Base-by-base conservation (phyloP, 2,888 invertebrate species). In the Athalia circularis region DNA sequence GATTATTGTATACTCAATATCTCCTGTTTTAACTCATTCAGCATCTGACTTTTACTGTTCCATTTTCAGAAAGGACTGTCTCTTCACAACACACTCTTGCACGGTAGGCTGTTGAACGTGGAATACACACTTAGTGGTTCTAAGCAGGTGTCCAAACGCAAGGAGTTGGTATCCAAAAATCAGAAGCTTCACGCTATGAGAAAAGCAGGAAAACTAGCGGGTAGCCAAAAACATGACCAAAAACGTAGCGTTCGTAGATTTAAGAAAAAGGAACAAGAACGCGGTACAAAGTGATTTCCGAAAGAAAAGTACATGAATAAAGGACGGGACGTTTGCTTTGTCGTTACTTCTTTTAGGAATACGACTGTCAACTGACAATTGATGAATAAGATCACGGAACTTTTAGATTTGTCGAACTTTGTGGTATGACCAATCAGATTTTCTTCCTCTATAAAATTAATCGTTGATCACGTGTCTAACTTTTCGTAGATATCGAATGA, bases 1-100 rank as follows among this genome's bases (percentile, higher is more conserved):
- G 29, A 61, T 67, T 13, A 47, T 70, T 13, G 9, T 3, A 13
- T 52, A 54, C 3, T 77, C 11, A 65, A 52, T 64, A 50, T 43
- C 45, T 61, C n/a, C 9, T 29, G 15, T 47, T 50, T 4, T 57
- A 50, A 13, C 45, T 61, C 48, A 67, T 45, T 9, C 3, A 29
- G 7, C 43, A 5, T 11, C n/a, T 5, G 11, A 45, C 9, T 43
- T n/a, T 43, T 64, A 43, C 43, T 64, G 45, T 15, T 64, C 65
- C 78, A 70, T 81, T 90, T 88, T 75, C 87, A 92, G 92, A 92
- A 91, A 90, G 91, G 86, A 67, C 82, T 92, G 3, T 88, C 91
- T 4, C 81, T 92, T 77, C 90, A 92, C 83, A 87, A 91, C 52
- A 87, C 91, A 3, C 84, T 86, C 8, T 7, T 92, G 1, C 88